Percentiles rank a stretch among this genome's conserved stretches.
These are phyloP conservation scores for Heteromurus nitidus DNA, from an alignment of 2,888 invertebrate genomes.

Conservation along the genomic window DNA sequence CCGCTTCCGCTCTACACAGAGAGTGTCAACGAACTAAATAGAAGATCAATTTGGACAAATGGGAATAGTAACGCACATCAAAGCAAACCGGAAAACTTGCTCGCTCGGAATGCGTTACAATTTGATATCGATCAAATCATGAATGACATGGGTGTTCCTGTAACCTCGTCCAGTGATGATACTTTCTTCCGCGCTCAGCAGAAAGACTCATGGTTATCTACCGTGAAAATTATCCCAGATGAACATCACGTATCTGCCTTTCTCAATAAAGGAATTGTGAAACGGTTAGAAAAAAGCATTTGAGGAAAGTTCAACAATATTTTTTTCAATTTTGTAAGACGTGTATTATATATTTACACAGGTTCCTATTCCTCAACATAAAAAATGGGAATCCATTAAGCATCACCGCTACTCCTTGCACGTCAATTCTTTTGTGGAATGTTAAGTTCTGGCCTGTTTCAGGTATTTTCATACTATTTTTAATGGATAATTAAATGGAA, in stretches of 20 bases:
- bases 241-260: slow-evolving; percentile 71
- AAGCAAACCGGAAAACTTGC: slow-evolving; percentile 30
- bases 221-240: slow-evolving; percentile 69
- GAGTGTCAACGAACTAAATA: slow-evolving; percentile 47
- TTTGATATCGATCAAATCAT: slow-evolving; percentile 69
- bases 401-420: slow-evolving; percentile 76
- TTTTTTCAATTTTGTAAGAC: background rate
- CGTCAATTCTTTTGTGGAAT: slow-evolving; percentile 75
- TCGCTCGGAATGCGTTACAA: background rate
- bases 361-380: slow-evolving; percentile 75
- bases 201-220: slow-evolving; percentile 56
- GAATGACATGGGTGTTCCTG: slow-evolving; percentile 62
- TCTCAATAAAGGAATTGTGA: slow-evolving; percentile 69
- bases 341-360: slow-evolving; percentile 69
- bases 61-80: background rate
- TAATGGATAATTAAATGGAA: background rate
- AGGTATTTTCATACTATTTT: slow-evolving; percentile 45
- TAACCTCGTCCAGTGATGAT: slow-evolving; percentile 11
- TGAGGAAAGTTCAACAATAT: background rate
- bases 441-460: slow-evolving; percentile 74
- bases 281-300: slow-evolving; percentile 57
- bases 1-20: slow-evolving; percentile 44
- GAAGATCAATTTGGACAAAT: slow-evolving; percentile 33
- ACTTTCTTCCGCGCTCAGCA: slow-evolving; percentile 51
- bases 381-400: slow-evolving; percentile 74